phyloP scores from a whole-genome alignment of 2,888 invertebrate genomes.

The Cerastoderma edule region DNA sequence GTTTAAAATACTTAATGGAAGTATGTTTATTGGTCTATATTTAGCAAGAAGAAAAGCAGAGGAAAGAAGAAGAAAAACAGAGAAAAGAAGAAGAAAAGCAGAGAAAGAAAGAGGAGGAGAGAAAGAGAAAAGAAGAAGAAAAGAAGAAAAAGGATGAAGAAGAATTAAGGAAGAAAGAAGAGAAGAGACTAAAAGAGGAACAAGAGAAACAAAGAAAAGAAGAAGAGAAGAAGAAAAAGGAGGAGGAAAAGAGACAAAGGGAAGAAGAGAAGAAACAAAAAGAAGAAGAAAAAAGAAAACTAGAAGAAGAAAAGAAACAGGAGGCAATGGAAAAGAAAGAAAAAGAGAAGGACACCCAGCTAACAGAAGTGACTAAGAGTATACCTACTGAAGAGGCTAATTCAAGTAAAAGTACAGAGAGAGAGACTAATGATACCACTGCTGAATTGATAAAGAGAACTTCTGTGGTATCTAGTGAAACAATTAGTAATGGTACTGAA shows the following conservation, averaged over 20 bases:
- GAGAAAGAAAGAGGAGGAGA: slow-evolving; percentile 42
- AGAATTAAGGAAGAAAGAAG: slow-evolving; percentile 53
- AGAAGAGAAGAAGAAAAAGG: slow-evolving; percentile 51
- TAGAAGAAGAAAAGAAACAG: slow-evolving; percentile 10
- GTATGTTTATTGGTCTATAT: background rate
- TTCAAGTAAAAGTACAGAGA: too few species aligned
- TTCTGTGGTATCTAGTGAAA: too few species aligned
- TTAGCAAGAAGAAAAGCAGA: slow-evolving; percentile 54
- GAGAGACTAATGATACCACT: too few species aligned
- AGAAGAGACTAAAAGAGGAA: slow-evolving; percentile 52
- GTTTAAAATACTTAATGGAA: too few species aligned
- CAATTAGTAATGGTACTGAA: slow-evolving; percentile 49
- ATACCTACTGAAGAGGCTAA: too few species aligned
- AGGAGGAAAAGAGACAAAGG: slow-evolving; percentile 43
- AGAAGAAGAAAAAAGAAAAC: slow-evolving; percentile 49
- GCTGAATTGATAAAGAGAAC: too few species aligned
- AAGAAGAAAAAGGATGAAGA: slow-evolving; percentile 49
- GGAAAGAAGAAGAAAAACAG: slow-evolving; percentile 58
- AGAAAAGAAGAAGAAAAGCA: slow-evolving; percentile 60
- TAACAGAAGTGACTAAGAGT: background rate
- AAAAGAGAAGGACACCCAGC: slow-evolving; percentile 48
- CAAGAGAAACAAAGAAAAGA: slow-evolving; percentile 53
- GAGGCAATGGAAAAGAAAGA: slow-evolving; percentile 39
- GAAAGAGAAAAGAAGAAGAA: slow-evolving; percentile 44
- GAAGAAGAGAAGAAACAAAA: slow-evolving; percentile 51